These are phyloP conservation scores for Zaprionus gabonicus DNA, from an alignment of 1,140 invertebrate genomes.

Conservation along the genomic window DNA sequence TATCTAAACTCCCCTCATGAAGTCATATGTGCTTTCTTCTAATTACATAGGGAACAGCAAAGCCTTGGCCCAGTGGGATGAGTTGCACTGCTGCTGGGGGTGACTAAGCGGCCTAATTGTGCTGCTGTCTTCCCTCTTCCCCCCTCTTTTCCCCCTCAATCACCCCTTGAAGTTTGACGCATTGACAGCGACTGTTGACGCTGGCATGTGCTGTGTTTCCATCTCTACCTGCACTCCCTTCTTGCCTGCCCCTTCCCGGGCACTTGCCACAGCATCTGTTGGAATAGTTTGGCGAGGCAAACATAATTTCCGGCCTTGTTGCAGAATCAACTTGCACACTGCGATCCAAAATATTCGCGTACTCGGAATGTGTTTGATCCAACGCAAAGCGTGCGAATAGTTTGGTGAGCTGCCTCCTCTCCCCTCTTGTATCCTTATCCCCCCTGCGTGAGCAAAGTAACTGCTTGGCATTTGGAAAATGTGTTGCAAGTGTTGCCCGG, in stretches of 20 bases:
- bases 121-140: too few relatives aligned
- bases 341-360: slow-evolving; percentile 25
- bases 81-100: neutral
- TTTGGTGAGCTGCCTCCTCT: slow-evolving; percentile 34
- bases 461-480: slow-evolving; percentile 62
- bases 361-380: slow-evolving; percentile 72
- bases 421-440: too few relatives aligned
- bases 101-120: neutral
- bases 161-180: neutral
- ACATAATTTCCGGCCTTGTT: slow-evolving; percentile 9
- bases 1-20: too few relatives aligned
- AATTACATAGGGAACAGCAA: too few relatives aligned
- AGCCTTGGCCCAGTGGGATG: too few relatives aligned
- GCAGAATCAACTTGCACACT: slow-evolving; percentile 4
- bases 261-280: neutral
- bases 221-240: neutral
- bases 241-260: too few relatives aligned
- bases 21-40: too few relatives aligned
- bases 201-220: neutral
- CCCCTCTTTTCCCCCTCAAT: too few relatives aligned
- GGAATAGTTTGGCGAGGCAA: slow-evolving; percentile 6
- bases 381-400: slow-evolving; percentile 77
- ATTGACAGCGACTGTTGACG: neutral
- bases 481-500: slow-evolving; percentile 57
- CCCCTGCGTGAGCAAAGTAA: slow-evolving; percentile 3